Conservation (phyloP, 2,797 vertebrate species). For the Molossus alvarezi region DNA sequence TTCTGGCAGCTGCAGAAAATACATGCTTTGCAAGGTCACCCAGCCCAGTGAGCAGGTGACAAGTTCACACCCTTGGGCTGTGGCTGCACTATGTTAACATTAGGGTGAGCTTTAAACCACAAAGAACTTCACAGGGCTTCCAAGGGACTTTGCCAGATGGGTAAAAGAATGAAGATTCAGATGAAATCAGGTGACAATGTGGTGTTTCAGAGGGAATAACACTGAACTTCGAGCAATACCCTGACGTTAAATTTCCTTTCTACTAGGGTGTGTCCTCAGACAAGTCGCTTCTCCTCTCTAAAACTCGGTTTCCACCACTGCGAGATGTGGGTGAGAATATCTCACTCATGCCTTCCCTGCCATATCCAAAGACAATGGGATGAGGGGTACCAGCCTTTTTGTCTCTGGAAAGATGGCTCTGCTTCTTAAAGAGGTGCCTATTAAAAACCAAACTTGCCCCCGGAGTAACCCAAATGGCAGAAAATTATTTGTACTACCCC, state of each 20-base stretch:
- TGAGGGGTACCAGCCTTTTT: not conserved
- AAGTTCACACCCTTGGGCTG: not conserved
- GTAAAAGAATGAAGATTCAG: not conserved
- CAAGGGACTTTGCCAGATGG: not conserved
- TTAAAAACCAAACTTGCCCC: not conserved
- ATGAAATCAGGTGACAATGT: not conserved
- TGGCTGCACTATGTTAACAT: not conserved
- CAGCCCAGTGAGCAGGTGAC: not conserved
- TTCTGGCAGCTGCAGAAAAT: not conserved
- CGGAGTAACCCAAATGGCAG: constrained; percentile 3
- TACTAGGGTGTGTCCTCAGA: not conserved
- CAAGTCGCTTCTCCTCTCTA: not conserved
- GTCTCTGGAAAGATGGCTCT: not conserved
- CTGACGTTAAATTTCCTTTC: not conserved
- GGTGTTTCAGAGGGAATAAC: not conserved
- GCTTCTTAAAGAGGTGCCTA: not conserved
- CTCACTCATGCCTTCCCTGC: not conserved
- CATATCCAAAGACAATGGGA: not conserved
- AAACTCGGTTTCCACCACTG: not conserved
- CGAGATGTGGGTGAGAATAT: not conserved
- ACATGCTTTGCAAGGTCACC: not conserved
- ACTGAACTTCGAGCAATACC: not conserved
- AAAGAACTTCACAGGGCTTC: not conserved
- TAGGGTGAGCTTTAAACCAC: not conserved
- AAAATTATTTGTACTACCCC: not conserved